A percentile compares a stretch with the other conserved stretches of the same genome.
Evolutionary conservation across 2,797 vertebrate species (phyloP).

Genomic region (Paratrypauchen microcephalus): DNA sequence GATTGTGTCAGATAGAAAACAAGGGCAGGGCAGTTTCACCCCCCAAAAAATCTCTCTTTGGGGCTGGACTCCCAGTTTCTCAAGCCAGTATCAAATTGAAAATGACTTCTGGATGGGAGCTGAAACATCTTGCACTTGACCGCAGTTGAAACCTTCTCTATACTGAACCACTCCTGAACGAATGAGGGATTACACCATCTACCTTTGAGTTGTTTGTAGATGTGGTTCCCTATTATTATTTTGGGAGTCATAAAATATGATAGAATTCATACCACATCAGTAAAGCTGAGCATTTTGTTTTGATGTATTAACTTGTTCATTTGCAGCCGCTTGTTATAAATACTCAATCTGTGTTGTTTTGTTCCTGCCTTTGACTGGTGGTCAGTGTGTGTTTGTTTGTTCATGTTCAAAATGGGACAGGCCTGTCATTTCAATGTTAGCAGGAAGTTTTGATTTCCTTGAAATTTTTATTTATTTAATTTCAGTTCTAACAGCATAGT

Average conservation of each 20-base stretch:
- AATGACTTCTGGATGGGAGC: too few relatives aligned
- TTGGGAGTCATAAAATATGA: not conserved
- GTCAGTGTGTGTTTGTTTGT: constrained; percentile 72
- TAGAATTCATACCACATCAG: not conserved
- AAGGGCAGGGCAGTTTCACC: too few relatives aligned
- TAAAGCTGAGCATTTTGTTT: not conserved
- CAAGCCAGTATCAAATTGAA: too few relatives aligned
- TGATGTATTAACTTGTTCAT: not conserved
- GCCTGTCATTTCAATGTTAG: constrained; percentile 73
- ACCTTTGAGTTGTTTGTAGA: not conserved
- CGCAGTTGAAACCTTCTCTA: too few relatives aligned
- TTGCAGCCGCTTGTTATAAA: constrained; percentile 24
- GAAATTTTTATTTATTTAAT: constrained; percentile 73
- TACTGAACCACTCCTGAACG: too few relatives aligned
- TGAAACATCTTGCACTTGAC: too few relatives aligned
- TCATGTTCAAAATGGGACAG: constrained; percentile 72
- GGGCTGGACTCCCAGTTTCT: too few relatives aligned
- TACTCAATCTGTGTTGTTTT: constrained; percentile 54
- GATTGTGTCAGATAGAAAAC: too few relatives aligned
- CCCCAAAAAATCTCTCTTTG: too few relatives aligned
- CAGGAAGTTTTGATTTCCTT: constrained; percentile 72
- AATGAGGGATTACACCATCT: too few relatives aligned
- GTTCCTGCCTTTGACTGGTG: constrained; percentile 58
- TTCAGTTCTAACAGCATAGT: constrained; percentile 57
- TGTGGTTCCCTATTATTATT: constrained; percentile 4